These are phyloP conservation scores for Mongoloraphidia duomilia DNA, from an alignment of 2,888 invertebrate species.

Conservation along the genomic window DNA sequence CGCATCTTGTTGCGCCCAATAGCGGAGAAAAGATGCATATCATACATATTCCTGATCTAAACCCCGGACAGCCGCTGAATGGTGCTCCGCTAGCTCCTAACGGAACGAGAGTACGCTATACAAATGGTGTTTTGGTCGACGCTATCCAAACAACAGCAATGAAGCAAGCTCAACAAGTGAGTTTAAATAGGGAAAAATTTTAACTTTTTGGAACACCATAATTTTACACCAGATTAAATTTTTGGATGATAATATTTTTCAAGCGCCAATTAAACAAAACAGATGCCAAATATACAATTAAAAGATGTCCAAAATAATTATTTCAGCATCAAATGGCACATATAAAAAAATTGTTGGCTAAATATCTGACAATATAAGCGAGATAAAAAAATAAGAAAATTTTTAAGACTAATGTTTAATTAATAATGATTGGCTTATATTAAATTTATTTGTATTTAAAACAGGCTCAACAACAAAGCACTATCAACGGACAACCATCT, in stretches of 20 bases:
- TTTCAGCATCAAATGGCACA: too few relatives aligned
- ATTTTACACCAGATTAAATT: too few relatives aligned
- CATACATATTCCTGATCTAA: conserved; percentile 3
- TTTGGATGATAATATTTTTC: too few relatives aligned
- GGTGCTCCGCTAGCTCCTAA: background rate
- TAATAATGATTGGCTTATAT: background rate
- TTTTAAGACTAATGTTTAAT: background rate
- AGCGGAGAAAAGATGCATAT: conserved; percentile 13
- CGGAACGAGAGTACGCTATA: conserved; percentile 18
- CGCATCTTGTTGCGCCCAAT: conserved; percentile 13
- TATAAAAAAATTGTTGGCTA: too few relatives aligned
- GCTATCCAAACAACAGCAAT: conserved; percentile 57
- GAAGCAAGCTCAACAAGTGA: conserved; percentile 38
- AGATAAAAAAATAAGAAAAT: background rate
- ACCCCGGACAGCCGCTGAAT: background rate
- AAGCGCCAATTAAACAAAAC: too few relatives aligned
- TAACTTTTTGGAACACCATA: too few relatives aligned
- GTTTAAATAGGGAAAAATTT: background rate
- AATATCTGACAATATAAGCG: background rate
- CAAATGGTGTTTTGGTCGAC: conserved; percentile 49
- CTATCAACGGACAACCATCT: background rate
- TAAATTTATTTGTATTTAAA: background rate
- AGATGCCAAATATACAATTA: too few relatives aligned
- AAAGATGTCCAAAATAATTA: too few relatives aligned
- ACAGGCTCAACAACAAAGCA: background rate